phyloP scores from a whole-genome alignment of 1,140 invertebrate species.

The Magallana gigas region DNA sequence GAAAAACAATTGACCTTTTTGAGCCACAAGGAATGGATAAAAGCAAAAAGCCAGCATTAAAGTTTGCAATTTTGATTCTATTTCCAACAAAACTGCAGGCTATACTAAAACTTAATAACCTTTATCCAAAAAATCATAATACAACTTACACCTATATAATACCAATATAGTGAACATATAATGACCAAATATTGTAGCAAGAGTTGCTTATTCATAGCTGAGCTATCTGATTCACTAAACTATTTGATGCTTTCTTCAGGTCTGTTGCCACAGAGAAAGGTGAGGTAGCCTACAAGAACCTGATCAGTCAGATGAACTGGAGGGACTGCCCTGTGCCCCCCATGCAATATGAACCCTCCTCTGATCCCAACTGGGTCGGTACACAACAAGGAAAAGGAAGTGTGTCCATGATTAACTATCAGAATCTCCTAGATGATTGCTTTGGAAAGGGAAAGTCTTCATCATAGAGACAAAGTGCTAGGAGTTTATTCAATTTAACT shows the following conservation, averaged over 20 bases:
- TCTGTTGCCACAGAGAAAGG: constrained; percentile 65
- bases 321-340: constrained; percentile 71
- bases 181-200: too few relatives aligned
- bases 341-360: constrained; percentile 66
- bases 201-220: background rate
- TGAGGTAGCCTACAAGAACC: constrained; percentile 65
- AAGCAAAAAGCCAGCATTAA: too few relatives aligned
- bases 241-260: constrained; percentile 55
- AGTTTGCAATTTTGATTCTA: too few relatives aligned
- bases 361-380: constrained; percentile 69
- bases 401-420: constrained; percentile 67
- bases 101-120: background rate
- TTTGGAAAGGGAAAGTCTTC: constrained; percentile 59
- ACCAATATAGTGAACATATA: too few relatives aligned
- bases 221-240: background rate
- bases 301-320: constrained; percentile 75
- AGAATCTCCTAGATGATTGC: constrained; percentile 68
- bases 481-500: constrained; percentile 36
- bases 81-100: background rate
- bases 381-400: constrained; percentile 60
- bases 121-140: background rate
- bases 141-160: too few relatives aligned
- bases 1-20: too few relatives aligned
- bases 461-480: constrained; percentile 40
- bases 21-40: too few relatives aligned